Conservation (phyloP, 2,113 vertebrate genomes). For the Cromileptes altivelis region DNA sequence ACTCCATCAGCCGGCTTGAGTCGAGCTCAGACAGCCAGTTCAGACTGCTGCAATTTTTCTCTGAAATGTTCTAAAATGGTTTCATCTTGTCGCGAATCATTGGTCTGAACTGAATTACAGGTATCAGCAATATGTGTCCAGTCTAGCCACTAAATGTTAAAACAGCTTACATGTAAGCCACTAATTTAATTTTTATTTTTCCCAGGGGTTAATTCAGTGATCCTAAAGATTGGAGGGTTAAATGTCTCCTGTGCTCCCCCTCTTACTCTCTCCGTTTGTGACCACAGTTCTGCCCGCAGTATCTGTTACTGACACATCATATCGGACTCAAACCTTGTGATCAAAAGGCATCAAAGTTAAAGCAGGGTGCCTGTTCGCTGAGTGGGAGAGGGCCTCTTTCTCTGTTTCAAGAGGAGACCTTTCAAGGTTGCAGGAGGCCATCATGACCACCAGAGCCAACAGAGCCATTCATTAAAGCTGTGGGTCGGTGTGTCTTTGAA, state of each 20-base stretch:
- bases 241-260: background rate
- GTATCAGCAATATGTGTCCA: too few relatives aligned
- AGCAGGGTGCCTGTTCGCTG: slow-evolving; percentile 12
- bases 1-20: too few relatives aligned
- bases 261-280: background rate
- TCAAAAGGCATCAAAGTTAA: slow-evolving; percentile 65
- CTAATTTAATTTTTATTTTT: background rate
- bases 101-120: too few relatives aligned
- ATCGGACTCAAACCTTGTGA: slow-evolving; percentile 29
- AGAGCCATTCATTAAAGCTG: slow-evolving; percentile 70
- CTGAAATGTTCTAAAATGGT: too few relatives aligned
- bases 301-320: background rate
- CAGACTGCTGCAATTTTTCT: too few relatives aligned
- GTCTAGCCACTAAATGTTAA: too few relatives aligned
- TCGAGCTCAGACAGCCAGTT: too few relatives aligned
- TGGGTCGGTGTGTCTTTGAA: slow-evolving; percentile 80
- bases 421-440: slow-evolving; percentile 58
- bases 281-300: background rate
- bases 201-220: background rate
- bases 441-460: slow-evolving; percentile 58
- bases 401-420: slow-evolving; percentile 58
- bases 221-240: background rate
- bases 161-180: too few relatives aligned
- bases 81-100: too few relatives aligned
- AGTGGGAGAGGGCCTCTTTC: slow-evolving; percentile 15